A percentile compares a stretch with the other conserved stretches of the same genome.
Conservation (phyloP, 2,888 invertebrate species). For the Hetaerina titia region DNA sequence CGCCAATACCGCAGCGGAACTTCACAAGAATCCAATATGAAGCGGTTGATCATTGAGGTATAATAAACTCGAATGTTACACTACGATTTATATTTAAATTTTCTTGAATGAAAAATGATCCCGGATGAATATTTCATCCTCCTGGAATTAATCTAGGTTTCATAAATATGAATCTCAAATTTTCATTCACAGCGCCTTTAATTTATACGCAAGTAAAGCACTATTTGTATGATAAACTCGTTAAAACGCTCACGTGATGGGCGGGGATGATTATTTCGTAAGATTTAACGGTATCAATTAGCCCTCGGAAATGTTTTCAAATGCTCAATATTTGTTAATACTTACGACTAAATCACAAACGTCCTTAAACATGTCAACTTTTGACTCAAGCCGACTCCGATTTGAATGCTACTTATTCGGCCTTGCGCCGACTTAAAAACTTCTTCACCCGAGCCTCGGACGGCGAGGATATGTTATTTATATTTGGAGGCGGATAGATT, state of each 20-base stretch:
- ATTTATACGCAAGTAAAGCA: neutral
- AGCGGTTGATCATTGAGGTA: neutral
- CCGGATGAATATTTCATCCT: slow-evolving; percentile 6
- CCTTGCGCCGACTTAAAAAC: neutral
- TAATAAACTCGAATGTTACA: neutral
- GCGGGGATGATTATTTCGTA: neutral
- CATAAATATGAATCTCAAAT: neutral
- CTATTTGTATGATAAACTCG: neutral
- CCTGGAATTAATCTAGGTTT: neutral
- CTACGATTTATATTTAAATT: neutral
- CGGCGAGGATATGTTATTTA: neutral
- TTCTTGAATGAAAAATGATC: neutral
- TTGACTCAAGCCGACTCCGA: neutral
- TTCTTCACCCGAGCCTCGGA: neutral
- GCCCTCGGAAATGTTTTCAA: neutral
- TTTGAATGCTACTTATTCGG: neutral
- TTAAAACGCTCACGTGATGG: neutral
- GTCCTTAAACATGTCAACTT: neutral
- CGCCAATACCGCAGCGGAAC: neutral
- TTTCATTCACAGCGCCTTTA: neutral
- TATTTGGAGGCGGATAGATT: neutral
- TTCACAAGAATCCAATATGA: neutral
- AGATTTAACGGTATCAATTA: slow-evolving; percentile 22
- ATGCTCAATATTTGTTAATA: neutral
- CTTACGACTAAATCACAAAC: neutral